Conservation (phyloP, 2,797 vertebrate genomes). For the Paratrypauchen microcephalus region DNA sequence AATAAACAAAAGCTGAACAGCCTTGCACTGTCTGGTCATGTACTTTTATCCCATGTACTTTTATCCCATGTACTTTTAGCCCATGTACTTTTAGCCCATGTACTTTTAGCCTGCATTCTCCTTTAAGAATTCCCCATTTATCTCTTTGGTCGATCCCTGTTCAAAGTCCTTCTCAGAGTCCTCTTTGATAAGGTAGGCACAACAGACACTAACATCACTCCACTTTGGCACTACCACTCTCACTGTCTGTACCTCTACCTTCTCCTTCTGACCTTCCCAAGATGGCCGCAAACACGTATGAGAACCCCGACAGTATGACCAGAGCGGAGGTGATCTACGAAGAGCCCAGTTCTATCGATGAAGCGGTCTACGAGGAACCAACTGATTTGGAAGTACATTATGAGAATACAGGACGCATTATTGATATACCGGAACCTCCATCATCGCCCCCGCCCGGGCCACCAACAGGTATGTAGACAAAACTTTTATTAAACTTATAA, state of each 20-base stretch:
- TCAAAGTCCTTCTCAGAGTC: conserved; percentile 54
- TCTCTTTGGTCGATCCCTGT: conserved; percentile 32
- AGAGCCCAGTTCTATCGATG: background rate
- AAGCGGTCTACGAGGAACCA: background rate
- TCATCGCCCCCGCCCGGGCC: conserved; percentile 10
- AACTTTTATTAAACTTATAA: background rate
- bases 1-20: no score
- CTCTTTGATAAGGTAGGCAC: conserved; percentile 45
- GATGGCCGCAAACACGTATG: conserved; percentile 50
- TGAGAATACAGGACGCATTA: conserved; percentile 7
- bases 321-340: conserved; percentile 12
- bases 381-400: conserved; percentile 11
- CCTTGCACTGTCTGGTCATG: no score
- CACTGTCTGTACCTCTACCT: background rate
- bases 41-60: no score
- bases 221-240: conserved; percentile 5
- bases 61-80: no score
- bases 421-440: conserved; percentile 28
- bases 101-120: conserved; percentile 14
- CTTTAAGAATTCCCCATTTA: conserved; percentile 26
- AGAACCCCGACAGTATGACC: conserved; percentile 20
- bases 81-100: background rate
- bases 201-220: conserved; percentile 30
- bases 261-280: conserved; percentile 2
- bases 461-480: background rate